Evolutionary conservation across 2,113 vertebrate genomes (phyloP), one percentile per base, ranked within the genome.

Genomic region (Hucho hucho): DNA sequence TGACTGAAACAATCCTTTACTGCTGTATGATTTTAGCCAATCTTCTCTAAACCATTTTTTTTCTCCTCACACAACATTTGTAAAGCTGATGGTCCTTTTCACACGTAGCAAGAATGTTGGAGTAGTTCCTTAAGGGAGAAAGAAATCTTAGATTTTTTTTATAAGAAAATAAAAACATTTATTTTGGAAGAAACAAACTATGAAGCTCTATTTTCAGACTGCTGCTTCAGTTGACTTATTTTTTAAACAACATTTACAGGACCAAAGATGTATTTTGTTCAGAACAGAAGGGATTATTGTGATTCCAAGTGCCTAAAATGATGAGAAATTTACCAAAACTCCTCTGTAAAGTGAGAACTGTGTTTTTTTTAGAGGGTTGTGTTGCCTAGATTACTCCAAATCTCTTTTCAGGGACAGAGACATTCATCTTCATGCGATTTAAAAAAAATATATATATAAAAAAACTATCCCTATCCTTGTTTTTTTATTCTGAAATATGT

Each of bases 251-350:
- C 81, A 78, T 84, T 81, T 81, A 86, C 86, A 49, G 92, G 92
- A 94, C 93, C 93, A 94, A 94, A 93, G 89, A 91, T 85, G 72
- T 89, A 81, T 89, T 72, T 88, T 85, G 6, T 85, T 87, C 80
- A 90, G 79, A 91, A 91, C 86, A 81, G 87, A 92, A 90, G 89
- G 83, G 49, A 53, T 79, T 88, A 72, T 87, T 84, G 70, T 86
- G 80, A 89, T 91, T 92, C 87, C 84, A 93, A 91, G 93, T 94
- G 93, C 92, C 93, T 94, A 83, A 88, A 90, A 85, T 84, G 67
- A 90, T 76, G 74, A 81, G 76, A 79, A 81, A 88, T 88, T 86
- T 90, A 86, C 80, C 77, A 67, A 83, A 53, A 87, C 75, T 80
- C 77, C 81, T 86, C 71, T 88, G 83, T 89, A 83, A 87, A 85